Base-by-base conservation (phyloP, 2,113 vertebrate species). In the Sceloporus undulatus region DNA sequence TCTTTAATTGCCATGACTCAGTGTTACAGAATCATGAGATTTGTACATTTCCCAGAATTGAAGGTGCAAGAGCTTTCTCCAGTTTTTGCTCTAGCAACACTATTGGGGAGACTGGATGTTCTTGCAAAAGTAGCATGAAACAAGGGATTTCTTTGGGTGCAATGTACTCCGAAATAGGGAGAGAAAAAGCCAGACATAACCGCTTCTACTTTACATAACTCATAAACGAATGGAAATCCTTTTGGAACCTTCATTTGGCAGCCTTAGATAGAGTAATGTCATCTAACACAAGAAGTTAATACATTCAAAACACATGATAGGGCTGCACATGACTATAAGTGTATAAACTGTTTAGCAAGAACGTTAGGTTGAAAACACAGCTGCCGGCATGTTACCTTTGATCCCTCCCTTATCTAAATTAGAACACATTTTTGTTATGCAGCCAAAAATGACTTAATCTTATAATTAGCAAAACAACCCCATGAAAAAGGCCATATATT, bases 321-420 rank as follows among this genome's bases (percentile, higher is more conserved):
- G 40, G 25, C 16, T 34, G 8, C 8, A 0, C 2, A 0, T n/a
- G 13, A 0, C 1, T 9, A 0, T 34, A 75, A 1, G 8, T n/a
- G 0, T 1, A 0, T 77, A 29, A 2, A 25, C 5, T 65, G 0
- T 0, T 0, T 1, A 9, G 0, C 0, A 1, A 0, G 25, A 54
- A 0, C 40, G 42, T 70, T 0, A 10, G 1, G 65, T 75, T 4
- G 83, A 38, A 85, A 16, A 0, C 6, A 9, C 0, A 9, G 23
- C n/a, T 0, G 82, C 29, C 40, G 19, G 6, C 5, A 81, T 80
- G 25, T 38, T 62, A 1, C 25, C 29, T 10, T 82, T n/a, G 25
- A 9, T 0, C 0, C 18, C 3, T 16, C 0, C 75, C 1, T 4
- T 73, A 0, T 2, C 74, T 38, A 6, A 8, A 84, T 1, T 19